phyloP scores from a whole-genome alignment of 1,140 invertebrate species.

The Aradophagus sp. region DNA sequence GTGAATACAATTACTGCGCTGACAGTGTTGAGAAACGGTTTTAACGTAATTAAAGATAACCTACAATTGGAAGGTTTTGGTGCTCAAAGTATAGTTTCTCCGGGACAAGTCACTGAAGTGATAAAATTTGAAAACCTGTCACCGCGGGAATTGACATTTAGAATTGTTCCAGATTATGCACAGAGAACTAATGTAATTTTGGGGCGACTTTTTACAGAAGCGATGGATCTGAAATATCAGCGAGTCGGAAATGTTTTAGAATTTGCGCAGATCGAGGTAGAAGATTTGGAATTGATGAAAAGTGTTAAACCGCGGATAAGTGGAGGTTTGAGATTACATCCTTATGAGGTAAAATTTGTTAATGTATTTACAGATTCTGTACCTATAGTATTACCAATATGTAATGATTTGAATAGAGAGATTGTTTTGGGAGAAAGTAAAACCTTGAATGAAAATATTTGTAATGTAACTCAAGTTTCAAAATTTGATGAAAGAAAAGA shows the following conservation, averaged over 20 bases:
- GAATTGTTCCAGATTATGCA: slow-evolving; percentile 39
- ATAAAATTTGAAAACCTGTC: slow-evolving; percentile 9
- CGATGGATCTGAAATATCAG: slow-evolving; percentile 28
- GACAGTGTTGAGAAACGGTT: slow-evolving; percentile 21
- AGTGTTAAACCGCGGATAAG: too few relatives aligned
- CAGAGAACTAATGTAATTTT: slow-evolving; percentile 31
- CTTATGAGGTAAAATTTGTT: too few relatives aligned
- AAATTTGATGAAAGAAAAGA: too few relatives aligned
- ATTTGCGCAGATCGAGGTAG: slow-evolving; percentile 24
- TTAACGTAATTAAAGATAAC: too few relatives aligned
- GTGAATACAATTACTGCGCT: slow-evolving; percentile 38
- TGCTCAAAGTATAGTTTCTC: slow-evolving; percentile 1
- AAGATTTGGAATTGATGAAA: too few relatives aligned
- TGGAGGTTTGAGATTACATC: too few relatives aligned
- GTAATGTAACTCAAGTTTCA: too few relatives aligned
- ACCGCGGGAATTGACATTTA: slow-evolving; percentile 16
- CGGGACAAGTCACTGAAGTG: slow-evolving; percentile 5
- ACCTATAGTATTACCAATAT: too few relatives aligned
- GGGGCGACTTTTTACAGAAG: slow-evolving; percentile 48
- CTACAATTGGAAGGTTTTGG: slow-evolving; percentile 28
- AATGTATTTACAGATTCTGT: too few relatives aligned
- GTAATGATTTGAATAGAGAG: too few relatives aligned
- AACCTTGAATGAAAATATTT: too few relatives aligned
- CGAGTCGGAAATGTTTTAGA: slow-evolving; percentile 21
- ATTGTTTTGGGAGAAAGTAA: too few relatives aligned